These are phyloP conservation scores for Lymantria dispar DNA, from an alignment of 2,888 invertebrate species.

Conservation along the genomic window DNA sequence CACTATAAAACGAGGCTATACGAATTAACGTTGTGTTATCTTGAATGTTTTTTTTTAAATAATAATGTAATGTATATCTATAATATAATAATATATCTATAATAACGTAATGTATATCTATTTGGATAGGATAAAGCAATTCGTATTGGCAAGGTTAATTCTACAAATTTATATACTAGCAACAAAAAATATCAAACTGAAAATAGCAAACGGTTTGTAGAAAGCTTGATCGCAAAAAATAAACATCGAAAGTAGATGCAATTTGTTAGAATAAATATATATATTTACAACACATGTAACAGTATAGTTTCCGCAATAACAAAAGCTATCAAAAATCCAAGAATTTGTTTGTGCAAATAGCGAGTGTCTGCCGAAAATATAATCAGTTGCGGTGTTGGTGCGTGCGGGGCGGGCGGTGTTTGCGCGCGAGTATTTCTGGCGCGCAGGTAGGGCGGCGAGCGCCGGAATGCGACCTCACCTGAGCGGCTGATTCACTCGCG, in stretches of 20 bases:
- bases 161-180: too few relatives aligned
- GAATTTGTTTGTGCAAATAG: slow-evolving; percentile 43
- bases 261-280: background rate
- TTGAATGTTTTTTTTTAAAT: too few relatives aligned
- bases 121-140: too few relatives aligned
- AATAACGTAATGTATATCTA: too few relatives aligned
- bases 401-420: slow-evolving; percentile 41
- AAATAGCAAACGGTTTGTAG: too few relatives aligned
- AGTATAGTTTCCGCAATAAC: slow-evolving; percentile 31
- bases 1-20: too few relatives aligned
- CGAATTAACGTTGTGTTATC: too few relatives aligned
- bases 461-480: slow-evolving; percentile 80
- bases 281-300: slow-evolving; percentile 4
- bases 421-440: slow-evolving; percentile 75
- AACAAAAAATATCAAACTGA: too few relatives aligned
- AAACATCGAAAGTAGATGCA: background rate
- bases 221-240: too few relatives aligned
- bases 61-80: too few relatives aligned
- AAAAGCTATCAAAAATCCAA: slow-evolving; percentile 42
- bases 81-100: too few relatives aligned
- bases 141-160: too few relatives aligned
- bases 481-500: slow-evolving; percentile 73
- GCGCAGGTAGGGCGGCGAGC: slow-evolving; percentile 73
- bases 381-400: slow-evolving; percentile 44
- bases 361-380: slow-evolving; percentile 54